phyloP scores from a whole-genome alignment of 1,140 invertebrate genomes.

The Drosophila repletoides region DNA sequence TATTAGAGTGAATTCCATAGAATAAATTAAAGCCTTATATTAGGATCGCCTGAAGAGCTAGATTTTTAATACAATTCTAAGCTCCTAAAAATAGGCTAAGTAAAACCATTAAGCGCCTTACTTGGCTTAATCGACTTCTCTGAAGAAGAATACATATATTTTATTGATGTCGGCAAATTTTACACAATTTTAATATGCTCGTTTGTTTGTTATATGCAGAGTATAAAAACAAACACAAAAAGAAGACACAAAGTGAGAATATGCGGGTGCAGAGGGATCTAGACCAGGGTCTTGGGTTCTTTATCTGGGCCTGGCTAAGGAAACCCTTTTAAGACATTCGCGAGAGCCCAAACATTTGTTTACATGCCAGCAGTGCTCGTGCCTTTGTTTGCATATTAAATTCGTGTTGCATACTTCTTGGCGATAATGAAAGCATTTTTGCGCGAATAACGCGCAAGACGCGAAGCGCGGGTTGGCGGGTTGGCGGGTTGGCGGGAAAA shows the following conservation, averaged over 20 bases:
- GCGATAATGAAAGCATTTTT: slow-evolving; percentile 73
- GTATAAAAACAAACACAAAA: slow-evolving; percentile 20
- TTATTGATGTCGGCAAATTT: no score
- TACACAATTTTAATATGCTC: no score
- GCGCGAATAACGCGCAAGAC: slow-evolving; percentile 2
- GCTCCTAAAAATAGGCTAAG: no score
- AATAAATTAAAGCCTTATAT: no score
- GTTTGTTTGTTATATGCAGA: no score
- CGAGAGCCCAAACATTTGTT: slow-evolving; percentile 22
- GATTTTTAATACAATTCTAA: no score
- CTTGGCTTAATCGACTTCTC: no score
- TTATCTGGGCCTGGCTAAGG: background rate
- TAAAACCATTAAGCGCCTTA: no score
- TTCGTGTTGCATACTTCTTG: slow-evolving; percentile 60
- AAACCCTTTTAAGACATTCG: slow-evolving; percentile 46
- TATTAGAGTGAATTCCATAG: no score
- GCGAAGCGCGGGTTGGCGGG: background rate
- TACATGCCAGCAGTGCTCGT: slow-evolving; percentile 43
- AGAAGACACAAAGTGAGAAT: slow-evolving; percentile 3
- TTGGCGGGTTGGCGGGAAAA: background rate
- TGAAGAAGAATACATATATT: no score
- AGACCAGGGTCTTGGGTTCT: no score
- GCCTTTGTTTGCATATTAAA: slow-evolving; percentile 66
- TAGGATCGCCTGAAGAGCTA: no score
- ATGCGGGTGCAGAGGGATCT: background rate